Evolutionary conservation across 1,140 invertebrate species (phyloP).

Genomic region (Monochamus saltuarius): DNA sequence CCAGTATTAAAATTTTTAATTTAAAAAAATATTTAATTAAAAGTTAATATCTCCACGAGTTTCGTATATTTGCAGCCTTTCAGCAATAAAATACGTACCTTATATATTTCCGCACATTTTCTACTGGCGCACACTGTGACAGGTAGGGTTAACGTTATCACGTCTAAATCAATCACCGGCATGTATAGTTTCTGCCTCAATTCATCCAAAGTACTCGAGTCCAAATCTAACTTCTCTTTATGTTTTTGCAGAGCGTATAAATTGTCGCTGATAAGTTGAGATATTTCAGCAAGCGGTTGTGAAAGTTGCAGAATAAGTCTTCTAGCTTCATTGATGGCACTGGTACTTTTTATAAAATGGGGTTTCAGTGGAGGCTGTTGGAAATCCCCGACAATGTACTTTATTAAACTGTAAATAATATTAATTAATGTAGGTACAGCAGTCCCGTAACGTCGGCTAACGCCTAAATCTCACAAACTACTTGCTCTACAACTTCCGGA

Average conservation of each 20-base stretch:
- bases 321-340: constrained; percentile 44
- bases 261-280: constrained; percentile 43
- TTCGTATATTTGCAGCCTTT: no score
- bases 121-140: constrained; percentile 43
- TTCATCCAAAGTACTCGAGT: constrained; percentile 33
- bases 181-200: constrained; percentile 41
- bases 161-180: constrained; percentile 39
- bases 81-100: constrained; percentile 31
- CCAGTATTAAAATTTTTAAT: no score
- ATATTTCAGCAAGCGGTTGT: constrained; percentile 46
- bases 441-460: no score
- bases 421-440: no score
- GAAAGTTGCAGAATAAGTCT: constrained; percentile 41
- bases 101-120: constrained; percentile 36
- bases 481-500: no score
- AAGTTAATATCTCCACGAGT: no score
- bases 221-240: constrained; percentile 13
- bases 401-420: constrained; percentile 34
- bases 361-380: constrained; percentile 29
- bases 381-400: constrained; percentile 33
- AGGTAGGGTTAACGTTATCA: constrained; percentile 39
- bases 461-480: no score
- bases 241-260: constrained; percentile 35
- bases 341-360: constrained; percentile 40
- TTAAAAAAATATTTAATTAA: no score